Percentiles rank a stretch among this genome's conserved stretches.
phyloP scores from a whole-genome alignment of 2,888 invertebrate genomes.

The Ischnus inquisitorius region DNA sequence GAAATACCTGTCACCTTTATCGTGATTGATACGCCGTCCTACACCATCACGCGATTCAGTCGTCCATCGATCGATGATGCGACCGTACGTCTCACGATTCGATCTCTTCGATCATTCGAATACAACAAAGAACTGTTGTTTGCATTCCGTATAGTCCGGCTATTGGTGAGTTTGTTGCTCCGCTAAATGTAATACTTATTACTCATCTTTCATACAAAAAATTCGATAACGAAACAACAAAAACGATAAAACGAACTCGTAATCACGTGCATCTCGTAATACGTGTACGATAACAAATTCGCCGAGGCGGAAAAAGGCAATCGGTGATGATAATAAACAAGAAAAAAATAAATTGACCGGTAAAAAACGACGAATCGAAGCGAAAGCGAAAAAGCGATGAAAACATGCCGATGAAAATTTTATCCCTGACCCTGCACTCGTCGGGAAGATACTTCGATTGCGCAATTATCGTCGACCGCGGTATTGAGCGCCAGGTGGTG shows the following conservation, averaged over 20 bases:
- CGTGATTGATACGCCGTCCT: constrained; percentile 29
- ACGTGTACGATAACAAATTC: constrained; percentile 53
- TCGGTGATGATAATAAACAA: neutral
- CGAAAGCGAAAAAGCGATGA: constrained; percentile 44
- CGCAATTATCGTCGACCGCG: constrained; percentile 49
- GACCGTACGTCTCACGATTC: constrained; percentile 22
- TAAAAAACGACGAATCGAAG: constrained; percentile 58
- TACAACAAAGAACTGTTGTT: constrained; percentile 40
- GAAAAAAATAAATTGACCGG: constrained; percentile 20
- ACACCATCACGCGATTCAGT: neutral
- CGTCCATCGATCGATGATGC: neutral
- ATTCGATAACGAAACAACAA: constrained; percentile 52
- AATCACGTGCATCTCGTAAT: constrained; percentile 40
- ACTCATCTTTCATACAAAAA: constrained; percentile 23
- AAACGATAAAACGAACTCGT: constrained; percentile 32
- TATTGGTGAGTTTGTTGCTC: constrained; percentile 36
- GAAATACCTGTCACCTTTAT: constrained; percentile 35
- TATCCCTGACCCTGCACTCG: constrained; percentile 45
- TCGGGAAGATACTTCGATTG: constrained; percentile 48
- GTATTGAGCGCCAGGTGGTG: constrained; percentile 71
- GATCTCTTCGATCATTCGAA: constrained; percentile 30
- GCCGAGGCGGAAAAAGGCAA: neutral
- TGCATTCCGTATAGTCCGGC: constrained; percentile 27
- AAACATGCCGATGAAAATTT: constrained; percentile 42
- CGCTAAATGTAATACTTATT: constrained; percentile 22